These are phyloP conservation scores for Danio jaintianensis DNA, from an alignment of 2,797 vertebrate species.

Conservation along the genomic window DNA sequence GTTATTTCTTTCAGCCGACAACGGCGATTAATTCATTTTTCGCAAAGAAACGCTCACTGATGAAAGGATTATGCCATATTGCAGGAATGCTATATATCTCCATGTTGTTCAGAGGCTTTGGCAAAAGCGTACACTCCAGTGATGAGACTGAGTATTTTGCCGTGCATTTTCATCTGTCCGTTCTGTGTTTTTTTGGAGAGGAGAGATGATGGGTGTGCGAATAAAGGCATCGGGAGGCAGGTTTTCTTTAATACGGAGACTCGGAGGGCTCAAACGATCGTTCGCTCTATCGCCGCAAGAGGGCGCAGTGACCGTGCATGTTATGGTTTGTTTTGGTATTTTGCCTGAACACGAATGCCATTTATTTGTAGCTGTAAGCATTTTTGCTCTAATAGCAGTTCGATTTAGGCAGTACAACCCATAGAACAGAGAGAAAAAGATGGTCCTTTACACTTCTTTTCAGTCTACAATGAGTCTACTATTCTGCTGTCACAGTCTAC, in stretches of 20 bases:
- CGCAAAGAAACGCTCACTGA: conserved; percentile 56
- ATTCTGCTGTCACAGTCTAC: too few species aligned
- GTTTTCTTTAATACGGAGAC: conserved; percentile 79
- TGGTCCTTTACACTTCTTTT: not conserved
- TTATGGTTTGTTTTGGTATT: not conserved
- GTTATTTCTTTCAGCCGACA: conserved; percentile 59
- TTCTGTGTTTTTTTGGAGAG: conserved; percentile 62
- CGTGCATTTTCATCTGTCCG: conserved; percentile 59
- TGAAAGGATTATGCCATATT: conserved; percentile 49
- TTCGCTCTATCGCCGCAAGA: conserved; percentile 50
- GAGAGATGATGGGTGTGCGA: conserved; percentile 60
- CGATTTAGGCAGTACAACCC: not conserved
- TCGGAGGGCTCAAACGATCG: conserved; percentile 58
- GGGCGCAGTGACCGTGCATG: not conserved
- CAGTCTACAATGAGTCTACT: not conserved
- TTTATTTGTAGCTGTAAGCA: not conserved
- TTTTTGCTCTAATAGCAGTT: not conserved
- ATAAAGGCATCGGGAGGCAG: conserved; percentile 72
- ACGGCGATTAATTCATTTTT: conserved; percentile 58
- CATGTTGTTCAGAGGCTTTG: conserved; percentile 51
- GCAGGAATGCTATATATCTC: conserved; percentile 23
- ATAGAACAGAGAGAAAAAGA: not conserved
- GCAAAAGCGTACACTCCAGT: conserved; percentile 39
- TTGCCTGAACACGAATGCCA: not conserved
- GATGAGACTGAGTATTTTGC: conserved; percentile 45